Evolutionary conservation across 2,113 vertebrate genomes (phyloP), one percentile per base, ranked within the genome.

Genomic region (Leptobrachium leishanense): DNA sequence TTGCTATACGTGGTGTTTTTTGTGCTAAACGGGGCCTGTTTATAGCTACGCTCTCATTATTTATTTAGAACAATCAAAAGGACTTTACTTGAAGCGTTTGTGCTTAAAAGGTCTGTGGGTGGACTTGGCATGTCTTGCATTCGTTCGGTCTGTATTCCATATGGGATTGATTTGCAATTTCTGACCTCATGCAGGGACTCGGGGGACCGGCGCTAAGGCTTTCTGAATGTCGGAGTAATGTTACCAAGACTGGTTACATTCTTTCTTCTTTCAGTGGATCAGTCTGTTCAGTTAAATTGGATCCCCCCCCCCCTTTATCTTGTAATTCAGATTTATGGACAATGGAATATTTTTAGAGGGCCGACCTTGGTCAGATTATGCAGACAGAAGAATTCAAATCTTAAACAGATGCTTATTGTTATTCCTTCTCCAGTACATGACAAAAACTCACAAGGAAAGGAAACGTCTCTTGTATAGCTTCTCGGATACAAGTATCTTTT

Each of bases 161-260:
- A 71, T 77, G 76, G 76, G 44, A 70, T 70, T 77, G 76, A 66
- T 77, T 31, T 70, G 43, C 57, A 39, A 70, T 77, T 77, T 77
- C 76, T 63, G 67, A 70, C 76, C 57, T 70, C 68, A 50, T 69
- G 76, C 75, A 54, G 76, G 54, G 68, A 63, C 55, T 6, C 44
- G 54, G 42, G 15, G 31, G 55, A 69, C 20, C 20, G 31, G 44
- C 40, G 41, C 42, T 15, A 12, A 46, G 55, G 9, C 55, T 59
- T 59, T 69, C 68, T 70, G 55, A 62, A 70, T 65, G n/a, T 63
- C 59, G 40, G 59, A 65, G 68, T 66, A 77, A 70, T 43, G 13
- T 59, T 59, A 31, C 20, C 20, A 10, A 3, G 7, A 9, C 62
- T 6, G 5, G 5, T 64, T 64, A 2, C 13, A 2, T 64, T 64